Evolutionary conservation across 2,113 vertebrate genomes (phyloP).

Genomic region (Callipepla squamata): DNA sequence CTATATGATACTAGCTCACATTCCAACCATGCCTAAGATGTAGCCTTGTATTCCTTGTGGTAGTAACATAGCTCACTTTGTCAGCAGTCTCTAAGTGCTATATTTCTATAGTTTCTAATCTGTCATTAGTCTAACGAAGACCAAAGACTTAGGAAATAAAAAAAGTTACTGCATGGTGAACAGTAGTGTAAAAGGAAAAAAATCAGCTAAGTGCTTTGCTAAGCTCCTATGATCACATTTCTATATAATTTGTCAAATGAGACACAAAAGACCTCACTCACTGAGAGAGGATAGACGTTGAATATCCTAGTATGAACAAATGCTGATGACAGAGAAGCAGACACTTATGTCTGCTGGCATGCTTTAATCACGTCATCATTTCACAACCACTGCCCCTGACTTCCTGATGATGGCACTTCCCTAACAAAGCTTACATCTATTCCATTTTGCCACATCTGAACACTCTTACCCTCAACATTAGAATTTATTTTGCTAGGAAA

Average conservation of each 20-base stretch:
- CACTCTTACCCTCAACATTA: neutral
- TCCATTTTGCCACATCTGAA: neutral
- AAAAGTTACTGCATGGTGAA: neutral
- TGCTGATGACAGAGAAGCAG: neutral
- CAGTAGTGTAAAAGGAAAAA: neutral
- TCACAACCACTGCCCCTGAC: neutral
- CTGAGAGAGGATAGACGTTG: neutral
- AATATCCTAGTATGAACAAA: neutral
- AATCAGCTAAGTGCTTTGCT: neutral
- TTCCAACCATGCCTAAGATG: neutral
- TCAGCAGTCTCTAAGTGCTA: neutral
- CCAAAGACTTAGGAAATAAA: fast-evolving
- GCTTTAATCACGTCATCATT: neutral
- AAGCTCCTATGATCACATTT: neutral
- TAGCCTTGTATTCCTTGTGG: neutral
- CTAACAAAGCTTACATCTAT: neutral
- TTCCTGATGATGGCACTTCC: neutral
- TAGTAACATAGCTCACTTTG: neutral
- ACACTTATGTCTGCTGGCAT: neutral
- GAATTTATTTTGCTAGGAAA: neutral
- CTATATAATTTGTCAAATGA: neutral
- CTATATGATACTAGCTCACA: neutral
- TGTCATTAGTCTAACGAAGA: neutral
- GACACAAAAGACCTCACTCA: neutral
- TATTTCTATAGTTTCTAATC: neutral